Conservation (phyloP, 2,888 invertebrate species). For the Drosophila peninsularis region DNA sequence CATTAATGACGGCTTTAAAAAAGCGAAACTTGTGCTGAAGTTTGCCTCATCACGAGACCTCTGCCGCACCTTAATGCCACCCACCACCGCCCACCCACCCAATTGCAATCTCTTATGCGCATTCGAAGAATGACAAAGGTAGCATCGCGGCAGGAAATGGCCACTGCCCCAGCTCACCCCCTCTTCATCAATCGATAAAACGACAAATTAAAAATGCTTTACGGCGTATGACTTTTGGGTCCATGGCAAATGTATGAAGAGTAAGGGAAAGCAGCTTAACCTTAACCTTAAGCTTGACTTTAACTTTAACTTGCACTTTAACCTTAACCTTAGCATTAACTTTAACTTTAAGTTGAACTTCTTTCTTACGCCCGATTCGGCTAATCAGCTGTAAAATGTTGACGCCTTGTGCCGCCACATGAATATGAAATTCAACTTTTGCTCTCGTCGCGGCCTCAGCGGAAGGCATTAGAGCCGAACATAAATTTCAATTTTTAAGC, state of each 20-base stretch:
- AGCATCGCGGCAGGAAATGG: conserved; percentile 9
- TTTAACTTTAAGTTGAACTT: neutral
- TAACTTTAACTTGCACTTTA: neutral
- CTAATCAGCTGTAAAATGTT: conserved; percentile 38
- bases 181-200: conserved; percentile 48
- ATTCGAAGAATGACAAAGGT: conserved; percentile 39
- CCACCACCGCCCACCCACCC: neutral
- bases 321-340: neutral
- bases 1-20: neutral
- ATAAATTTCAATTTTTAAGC: conserved; percentile 57
- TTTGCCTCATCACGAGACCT: conserved; percentile 11
- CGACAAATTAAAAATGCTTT: conserved; percentile 44
- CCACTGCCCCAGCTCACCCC: neutral
- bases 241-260: neutral
- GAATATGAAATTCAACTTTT: conserved; percentile 17
- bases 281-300: neutral
- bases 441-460: neutral
- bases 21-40: conserved; percentile 1
- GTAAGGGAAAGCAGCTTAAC: neutral
- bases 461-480: conserved; percentile 21
- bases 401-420: conserved; percentile 13
- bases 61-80: neutral
- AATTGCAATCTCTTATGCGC: conserved; percentile 30
- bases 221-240: conserved; percentile 10
- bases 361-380: conserved; percentile 9